phyloP scores from a whole-genome alignment of 2,113 vertebrate genomes.

The Empidonax alnorum region DNA sequence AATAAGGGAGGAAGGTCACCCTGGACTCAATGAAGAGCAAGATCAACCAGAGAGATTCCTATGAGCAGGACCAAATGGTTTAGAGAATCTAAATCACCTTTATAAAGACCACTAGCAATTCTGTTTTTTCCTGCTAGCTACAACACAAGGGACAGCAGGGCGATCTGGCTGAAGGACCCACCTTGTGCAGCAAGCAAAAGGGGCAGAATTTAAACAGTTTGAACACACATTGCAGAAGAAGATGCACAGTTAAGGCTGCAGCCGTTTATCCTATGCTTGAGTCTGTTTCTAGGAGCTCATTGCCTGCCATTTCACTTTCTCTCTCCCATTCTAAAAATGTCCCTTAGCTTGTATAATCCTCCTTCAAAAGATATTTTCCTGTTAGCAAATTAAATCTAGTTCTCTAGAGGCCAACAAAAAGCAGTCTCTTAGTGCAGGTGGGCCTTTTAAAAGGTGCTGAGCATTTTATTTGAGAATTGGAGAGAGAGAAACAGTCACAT shows the following conservation, averaged over 20 bases:
- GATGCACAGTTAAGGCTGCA: neutral
- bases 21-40: neutral
- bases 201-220: neutral
- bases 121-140: neutral
- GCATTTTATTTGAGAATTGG: constrained; percentile 55
- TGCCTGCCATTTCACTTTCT: neutral
- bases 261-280: neutral
- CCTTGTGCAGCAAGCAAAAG: neutral
- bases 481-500: constrained; percentile 37
- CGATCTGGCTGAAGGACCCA: neutral
- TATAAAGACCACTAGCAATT: neutral
- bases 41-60: neutral
- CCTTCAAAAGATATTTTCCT: constrained; percentile 19
- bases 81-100: neutral
- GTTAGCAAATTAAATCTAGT: constrained; percentile 54
- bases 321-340: neutral
- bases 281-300: neutral
- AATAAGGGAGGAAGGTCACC: neutral
- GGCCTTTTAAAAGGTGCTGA: constrained; percentile 52
- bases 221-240: neutral
- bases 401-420: constrained; percentile 45
- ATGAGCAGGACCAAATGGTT: neutral
- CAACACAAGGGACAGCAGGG: neutral
- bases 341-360: constrained; percentile 28
- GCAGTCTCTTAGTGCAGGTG: constrained; percentile 24